phyloP scores from a whole-genome alignment of 2,113 vertebrate genomes.

The Hystrix brachyura region DNA sequence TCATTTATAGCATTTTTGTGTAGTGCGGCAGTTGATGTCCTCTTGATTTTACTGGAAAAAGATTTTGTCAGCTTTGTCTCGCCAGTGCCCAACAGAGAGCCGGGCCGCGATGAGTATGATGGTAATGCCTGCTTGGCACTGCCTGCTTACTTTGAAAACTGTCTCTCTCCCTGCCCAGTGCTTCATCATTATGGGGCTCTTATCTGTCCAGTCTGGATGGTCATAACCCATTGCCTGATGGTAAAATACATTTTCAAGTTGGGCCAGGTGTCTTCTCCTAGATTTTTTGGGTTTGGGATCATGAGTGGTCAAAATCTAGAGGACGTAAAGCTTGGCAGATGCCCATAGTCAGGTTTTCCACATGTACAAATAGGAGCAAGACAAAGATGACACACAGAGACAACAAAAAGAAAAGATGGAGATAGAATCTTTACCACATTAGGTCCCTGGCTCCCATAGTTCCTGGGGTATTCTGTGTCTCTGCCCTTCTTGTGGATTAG shows the following conservation, averaged over 20 bases:
- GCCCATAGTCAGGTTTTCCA: not conserved
- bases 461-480: not conserved
- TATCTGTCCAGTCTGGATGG: not conserved
- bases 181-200: not conserved
- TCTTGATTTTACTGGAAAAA: not conserved
- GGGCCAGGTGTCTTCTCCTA: not conserved
- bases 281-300: not conserved
- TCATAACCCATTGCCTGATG: not conserved
- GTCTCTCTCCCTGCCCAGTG: not conserved
- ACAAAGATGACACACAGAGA: not conserved
- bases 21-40: not conserved
- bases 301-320: not conserved
- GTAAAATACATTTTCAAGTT: not conserved
- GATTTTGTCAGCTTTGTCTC: not conserved
- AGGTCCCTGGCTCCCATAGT: not conserved
- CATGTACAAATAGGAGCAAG: not conserved
- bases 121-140: not conserved
- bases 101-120: fast-evolving
- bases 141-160: not conserved
- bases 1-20: not conserved
- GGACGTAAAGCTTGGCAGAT: not conserved
- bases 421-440: not conserved
- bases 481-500: not conserved
- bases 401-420: not conserved
- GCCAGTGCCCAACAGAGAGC: too few relatives aligned